Evolutionary conservation across 2,888 invertebrate species (phyloP).

Genomic region (Pasiphila rectangulata): DNA sequence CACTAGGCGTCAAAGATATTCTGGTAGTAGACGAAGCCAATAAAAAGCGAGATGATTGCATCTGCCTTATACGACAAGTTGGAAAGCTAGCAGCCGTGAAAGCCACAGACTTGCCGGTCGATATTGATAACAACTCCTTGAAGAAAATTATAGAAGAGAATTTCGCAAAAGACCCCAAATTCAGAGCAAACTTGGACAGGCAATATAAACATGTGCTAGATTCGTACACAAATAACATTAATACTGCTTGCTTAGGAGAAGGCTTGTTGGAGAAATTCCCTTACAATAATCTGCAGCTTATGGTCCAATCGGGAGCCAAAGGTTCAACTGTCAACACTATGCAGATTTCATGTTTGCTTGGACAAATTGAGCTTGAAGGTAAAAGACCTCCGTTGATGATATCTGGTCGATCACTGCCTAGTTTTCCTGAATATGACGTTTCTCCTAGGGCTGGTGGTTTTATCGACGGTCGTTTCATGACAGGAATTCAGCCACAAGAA

Average conservation of each 20-base stretch:
- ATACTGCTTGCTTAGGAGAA: conserved; percentile 89
- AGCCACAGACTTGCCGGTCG: conserved; percentile 85
- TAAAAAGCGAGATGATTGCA: conserved; percentile 84
- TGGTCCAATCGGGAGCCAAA: conserved; percentile 99
- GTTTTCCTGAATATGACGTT: conserved; percentile 93
- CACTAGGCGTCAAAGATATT: conserved; percentile 97
- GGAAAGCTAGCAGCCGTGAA: conserved; percentile 84
- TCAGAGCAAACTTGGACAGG: conserved; percentile 89
- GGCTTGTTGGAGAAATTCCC: conserved; percentile 95
- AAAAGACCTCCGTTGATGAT: conserved; percentile 97
- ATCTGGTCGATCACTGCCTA: conserved; percentile 94
- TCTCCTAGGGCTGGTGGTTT: conserved; percentile 97
- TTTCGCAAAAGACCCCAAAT: conserved; percentile 86
- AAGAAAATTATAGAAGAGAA: conserved; percentile 85
- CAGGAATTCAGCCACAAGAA: conserved; percentile 98
- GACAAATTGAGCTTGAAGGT: conserved; percentile 99
- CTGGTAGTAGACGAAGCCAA: conserved; percentile 88
- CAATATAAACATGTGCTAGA: conserved; percentile 91
- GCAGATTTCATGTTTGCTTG: conserved; percentile 98
- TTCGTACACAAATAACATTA: conserved; percentile 93
- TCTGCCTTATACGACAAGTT: conserved; percentile 82
- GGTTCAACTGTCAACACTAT: conserved; percentile 98
- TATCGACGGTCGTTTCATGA: conserved; percentile 97
- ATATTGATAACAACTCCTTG: conserved; percentile 81
- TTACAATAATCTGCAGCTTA: conserved; percentile 96